Conservation (phyloP, 2,888 invertebrate genomes). For the Tipula confusa region DNA sequence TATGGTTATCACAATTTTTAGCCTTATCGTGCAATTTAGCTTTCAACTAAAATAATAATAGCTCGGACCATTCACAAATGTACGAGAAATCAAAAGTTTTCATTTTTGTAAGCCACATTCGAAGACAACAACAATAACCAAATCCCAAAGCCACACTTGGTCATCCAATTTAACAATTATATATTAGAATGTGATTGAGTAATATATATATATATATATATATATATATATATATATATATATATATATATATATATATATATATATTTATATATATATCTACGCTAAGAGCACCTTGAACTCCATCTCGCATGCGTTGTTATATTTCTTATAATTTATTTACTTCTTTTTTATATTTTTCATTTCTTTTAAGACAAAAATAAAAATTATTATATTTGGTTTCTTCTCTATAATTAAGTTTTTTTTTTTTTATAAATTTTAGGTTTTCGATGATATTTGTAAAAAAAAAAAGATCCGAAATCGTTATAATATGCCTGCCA, state of each 20-base stretch:
- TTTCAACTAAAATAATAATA: not conserved
- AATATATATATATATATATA: too few species aligned
- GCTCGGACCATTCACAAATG: not conserved
- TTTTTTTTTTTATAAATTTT: not conserved
- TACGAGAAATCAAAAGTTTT: not conserved
- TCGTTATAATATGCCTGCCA: slow-evolving; percentile 12
- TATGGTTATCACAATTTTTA: too few species aligned
- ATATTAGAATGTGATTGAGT: slow-evolving; percentile 6
- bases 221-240: too few species aligned
- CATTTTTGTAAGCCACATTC: not conserved
- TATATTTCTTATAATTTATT: slow-evolving; percentile 20
- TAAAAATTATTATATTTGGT: slow-evolving; percentile 25
- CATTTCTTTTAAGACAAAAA: slow-evolving; percentile 20
- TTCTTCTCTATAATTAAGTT: slow-evolving; percentile 16
- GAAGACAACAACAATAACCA: not conserved
- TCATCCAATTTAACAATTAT: not conserved
- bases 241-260: too few species aligned
- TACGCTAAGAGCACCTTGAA: not conserved
- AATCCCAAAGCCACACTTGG: not conserved
- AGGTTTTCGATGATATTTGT: slow-evolving; percentile 20
- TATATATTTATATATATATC: too few species aligned
- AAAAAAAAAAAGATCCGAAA: not conserved
- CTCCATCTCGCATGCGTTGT: slow-evolving; percentile 20
- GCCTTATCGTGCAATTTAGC: too few species aligned
- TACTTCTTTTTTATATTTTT: slow-evolving; percentile 3